Percentiles rank a stretch among this genome's conserved stretches.
Conservation (phyloP, 2,888 invertebrate species). For the Caenorhabditis becei region DNA sequence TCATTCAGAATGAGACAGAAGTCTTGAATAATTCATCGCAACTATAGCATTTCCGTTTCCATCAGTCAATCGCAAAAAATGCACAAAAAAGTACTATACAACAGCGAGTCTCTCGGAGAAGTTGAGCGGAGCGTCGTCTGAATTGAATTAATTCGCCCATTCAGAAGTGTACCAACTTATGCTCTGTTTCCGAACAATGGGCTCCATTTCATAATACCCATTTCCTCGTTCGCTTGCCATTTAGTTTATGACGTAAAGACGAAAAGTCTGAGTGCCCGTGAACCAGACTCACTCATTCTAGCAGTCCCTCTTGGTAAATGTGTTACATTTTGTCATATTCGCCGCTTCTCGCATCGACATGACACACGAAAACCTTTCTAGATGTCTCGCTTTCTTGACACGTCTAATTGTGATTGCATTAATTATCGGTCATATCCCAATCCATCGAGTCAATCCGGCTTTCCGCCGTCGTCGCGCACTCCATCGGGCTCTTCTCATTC, state of each 20-base stretch:
- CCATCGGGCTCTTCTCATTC: constrained; percentile 16
- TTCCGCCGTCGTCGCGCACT: constrained; percentile 6
- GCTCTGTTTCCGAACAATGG: constrained; percentile 7
- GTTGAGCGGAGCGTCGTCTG: not conserved
- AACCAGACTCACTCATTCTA: constrained; percentile 30
- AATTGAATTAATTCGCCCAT: constrained; percentile 5
- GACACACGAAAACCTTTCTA: constrained; percentile 52
- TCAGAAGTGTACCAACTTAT: constrained; percentile 3
- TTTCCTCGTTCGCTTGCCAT: constrained; percentile 26
- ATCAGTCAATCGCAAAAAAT: constrained; percentile 2
- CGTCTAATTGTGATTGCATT: constrained; percentile 62
- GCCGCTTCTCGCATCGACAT: constrained; percentile 22
- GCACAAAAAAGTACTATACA: constrained; percentile 2
- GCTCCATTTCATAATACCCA: constrained; percentile 7
- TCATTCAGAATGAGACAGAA: not conserved
- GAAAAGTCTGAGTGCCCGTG: constrained; percentile 36
- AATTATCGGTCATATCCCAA: constrained; percentile 59
- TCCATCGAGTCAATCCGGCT: constrained; percentile 35
- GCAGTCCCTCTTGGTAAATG: constrained; percentile 35
- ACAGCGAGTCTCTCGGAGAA: not conserved
- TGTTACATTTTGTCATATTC: constrained; percentile 48
- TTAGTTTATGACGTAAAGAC: constrained; percentile 8
- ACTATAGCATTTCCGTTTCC: not conserved
- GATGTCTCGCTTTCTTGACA: constrained; percentile 57
- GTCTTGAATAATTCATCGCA: not conserved